Conservation (phyloP, 2,113 vertebrate genomes). For the Apteryx owenii region DNA sequence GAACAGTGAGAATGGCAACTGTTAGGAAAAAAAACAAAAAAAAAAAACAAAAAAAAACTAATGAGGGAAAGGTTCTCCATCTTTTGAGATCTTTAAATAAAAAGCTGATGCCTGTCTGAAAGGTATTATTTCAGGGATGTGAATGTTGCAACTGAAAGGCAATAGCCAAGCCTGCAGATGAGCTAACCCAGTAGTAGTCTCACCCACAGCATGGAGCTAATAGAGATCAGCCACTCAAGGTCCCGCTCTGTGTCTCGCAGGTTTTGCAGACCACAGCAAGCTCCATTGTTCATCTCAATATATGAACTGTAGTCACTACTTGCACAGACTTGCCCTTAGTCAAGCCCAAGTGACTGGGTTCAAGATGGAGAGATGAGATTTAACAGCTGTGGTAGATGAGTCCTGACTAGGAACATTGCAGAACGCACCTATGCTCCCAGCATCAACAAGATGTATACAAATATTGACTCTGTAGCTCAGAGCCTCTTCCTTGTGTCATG, state of each 20-base stretch:
- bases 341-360: accelerated
- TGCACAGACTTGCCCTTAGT: accelerated
- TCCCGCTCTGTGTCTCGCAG: background rate
- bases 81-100: background rate
- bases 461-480: background rate
- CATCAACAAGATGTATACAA: accelerated
- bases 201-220: background rate
- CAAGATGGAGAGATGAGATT: background rate
- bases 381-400: background rate
- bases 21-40: background rate
- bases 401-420: background rate
- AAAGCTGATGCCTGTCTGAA: background rate
- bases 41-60: background rate
- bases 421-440: background rate
- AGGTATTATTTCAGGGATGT: background rate
- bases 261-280: background rate
- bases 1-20: background rate
- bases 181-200: background rate
- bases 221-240: accelerated
- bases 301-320: background rate
- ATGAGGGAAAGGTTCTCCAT: background rate
- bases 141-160: background rate
- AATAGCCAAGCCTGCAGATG: background rate
- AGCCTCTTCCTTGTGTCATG: background rate
- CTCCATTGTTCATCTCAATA: background rate